These are phyloP conservation scores for Trichomycterus rosablanca DNA, from an alignment of 2,113 vertebrate genomes.

Conservation along the genomic window DNA sequence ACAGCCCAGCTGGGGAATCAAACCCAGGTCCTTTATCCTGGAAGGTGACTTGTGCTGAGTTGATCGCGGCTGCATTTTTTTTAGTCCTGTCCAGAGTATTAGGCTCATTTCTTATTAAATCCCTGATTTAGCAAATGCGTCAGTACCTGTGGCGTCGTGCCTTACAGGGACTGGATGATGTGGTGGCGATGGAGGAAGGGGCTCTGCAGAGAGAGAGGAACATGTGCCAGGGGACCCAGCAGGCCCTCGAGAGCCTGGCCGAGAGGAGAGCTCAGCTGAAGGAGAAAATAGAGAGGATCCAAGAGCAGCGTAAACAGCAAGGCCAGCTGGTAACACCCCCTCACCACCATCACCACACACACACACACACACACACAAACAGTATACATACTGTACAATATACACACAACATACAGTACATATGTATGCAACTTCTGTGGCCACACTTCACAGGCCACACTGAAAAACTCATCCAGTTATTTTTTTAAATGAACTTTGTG, in stretches of 20 bases:
- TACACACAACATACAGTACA: too few species aligned
- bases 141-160: neutral
- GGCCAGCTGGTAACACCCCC: conserved; percentile 74
- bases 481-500: too few species aligned
- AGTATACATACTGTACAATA: neutral
- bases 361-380: neutral
- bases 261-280: conserved; percentile 80
- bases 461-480: too few species aligned
- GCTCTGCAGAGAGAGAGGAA: conserved; percentile 83
- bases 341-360: neutral
- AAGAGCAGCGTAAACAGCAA: conserved; percentile 83
- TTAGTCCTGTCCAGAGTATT: too few species aligned
- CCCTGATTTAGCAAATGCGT: too few species aligned
- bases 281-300: conserved; percentile 79
- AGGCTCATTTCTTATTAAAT: too few species aligned
- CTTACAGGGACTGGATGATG: conserved; percentile 84
- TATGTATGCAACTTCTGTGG: too few species aligned
- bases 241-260: conserved; percentile 79
- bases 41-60: too few species aligned
- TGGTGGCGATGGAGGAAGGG: conserved; percentile 79
- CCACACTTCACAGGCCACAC: too few species aligned
- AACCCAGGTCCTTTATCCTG: too few species aligned
- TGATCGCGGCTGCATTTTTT: too few species aligned
- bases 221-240: conserved; percentile 81
- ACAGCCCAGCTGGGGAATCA: too few species aligned